phyloP scores from a whole-genome alignment of 2,113 vertebrate genomes.

The Colius striatus region DNA sequence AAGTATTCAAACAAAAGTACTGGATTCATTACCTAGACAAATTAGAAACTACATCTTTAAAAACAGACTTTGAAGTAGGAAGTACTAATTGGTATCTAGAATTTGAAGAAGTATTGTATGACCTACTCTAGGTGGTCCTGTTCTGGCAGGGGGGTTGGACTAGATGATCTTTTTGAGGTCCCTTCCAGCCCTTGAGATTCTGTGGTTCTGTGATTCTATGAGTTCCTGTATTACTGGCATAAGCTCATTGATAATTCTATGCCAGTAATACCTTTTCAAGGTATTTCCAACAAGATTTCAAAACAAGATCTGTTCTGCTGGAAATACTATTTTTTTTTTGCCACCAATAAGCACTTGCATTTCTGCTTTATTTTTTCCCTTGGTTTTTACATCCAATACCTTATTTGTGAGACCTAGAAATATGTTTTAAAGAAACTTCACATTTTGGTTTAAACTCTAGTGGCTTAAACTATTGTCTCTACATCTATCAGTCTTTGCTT shows the following conservation, averaged over 20 bases:
- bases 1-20: background rate
- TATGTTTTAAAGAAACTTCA: background rate
- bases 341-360: background rate
- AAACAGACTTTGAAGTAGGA: background rate
- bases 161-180: too few relatives aligned
- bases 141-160: too few relatives aligned
- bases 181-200: too few relatives aligned
- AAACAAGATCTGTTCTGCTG: background rate
- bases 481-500: background rate
- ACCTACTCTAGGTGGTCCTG: too few relatives aligned
- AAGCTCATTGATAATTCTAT: too few relatives aligned
- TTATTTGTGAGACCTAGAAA: constrained; percentile 15
- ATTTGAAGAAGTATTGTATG: background rate
- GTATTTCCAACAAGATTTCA: background rate
- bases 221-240: too few relatives aligned
- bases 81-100: background rate
- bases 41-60: background rate
- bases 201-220: too few relatives aligned
- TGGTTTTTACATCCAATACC: background rate
- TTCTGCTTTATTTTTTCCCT: background rate
- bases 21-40: background rate
- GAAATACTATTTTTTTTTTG: background rate
- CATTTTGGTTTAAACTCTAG: background rate
- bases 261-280: too few relatives aligned
- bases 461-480: background rate